A percentile compares a stretch with the other conserved stretches of the same genome.
Conservation (phyloP, 2,888 invertebrate genomes). For the Argynnis bischoffii region DNA sequence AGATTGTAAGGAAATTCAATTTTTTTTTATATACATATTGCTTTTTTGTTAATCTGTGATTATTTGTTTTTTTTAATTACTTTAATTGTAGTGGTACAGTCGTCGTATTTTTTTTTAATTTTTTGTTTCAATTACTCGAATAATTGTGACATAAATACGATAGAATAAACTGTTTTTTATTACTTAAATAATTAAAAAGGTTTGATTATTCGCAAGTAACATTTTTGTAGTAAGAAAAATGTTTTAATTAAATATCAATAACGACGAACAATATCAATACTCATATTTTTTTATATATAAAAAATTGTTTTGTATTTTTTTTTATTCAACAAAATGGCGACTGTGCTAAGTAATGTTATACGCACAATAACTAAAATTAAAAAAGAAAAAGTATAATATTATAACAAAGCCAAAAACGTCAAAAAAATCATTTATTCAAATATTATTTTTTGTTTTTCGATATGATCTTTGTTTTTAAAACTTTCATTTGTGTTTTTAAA, state of each 20-base stretch:
- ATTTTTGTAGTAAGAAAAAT: too few species aligned
- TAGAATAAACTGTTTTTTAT: too few species aligned
- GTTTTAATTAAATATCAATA: neutral
- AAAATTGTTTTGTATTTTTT: neutral
- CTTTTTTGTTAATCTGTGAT: constrained; percentile 22
- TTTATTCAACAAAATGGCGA: constrained; percentile 7
- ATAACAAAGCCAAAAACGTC: too few species aligned
- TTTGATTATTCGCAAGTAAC: too few species aligned
- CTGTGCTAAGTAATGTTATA: constrained; percentile 3
- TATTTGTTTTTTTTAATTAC: constrained; percentile 14
- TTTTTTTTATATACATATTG: constrained; percentile 23
- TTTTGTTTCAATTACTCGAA: too few species aligned
- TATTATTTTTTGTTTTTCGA: too few species aligned
- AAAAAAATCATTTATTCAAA: too few species aligned
- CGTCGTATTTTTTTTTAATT: neutral
- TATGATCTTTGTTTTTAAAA: too few species aligned
- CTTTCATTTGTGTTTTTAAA: too few species aligned
- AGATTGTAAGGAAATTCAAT: constrained; percentile 15
- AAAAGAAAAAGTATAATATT: too few species aligned
- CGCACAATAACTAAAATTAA: constrained; percentile 6
- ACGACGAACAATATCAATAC: constrained; percentile 13
- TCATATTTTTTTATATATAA: constrained; percentile 6
- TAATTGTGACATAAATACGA: too few species aligned
- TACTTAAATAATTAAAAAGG: too few species aligned
- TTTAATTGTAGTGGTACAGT: constrained; percentile 10